Evolutionary conservation across 2,113 vertebrate genomes (phyloP).

Genomic region (Leptosomus discolor): DNA sequence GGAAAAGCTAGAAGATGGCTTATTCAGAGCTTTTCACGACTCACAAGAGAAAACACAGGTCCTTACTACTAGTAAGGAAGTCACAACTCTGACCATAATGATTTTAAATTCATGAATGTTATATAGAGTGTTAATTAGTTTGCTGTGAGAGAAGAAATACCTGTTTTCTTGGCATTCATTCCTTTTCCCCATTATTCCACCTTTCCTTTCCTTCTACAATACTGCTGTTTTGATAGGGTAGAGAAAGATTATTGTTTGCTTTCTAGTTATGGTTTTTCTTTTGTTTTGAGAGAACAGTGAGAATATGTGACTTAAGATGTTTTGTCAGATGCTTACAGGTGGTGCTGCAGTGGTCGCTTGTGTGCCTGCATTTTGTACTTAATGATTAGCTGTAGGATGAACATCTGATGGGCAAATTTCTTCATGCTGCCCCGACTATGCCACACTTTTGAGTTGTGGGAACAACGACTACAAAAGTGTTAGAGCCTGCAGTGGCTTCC

Average conservation of each 20-base stretch:
- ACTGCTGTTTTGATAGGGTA: background rate
- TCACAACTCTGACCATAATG: background rate
- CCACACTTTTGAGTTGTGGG: background rate
- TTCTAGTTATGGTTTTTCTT: background rate
- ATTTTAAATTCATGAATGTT: background rate
- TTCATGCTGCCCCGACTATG: background rate
- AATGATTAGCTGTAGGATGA: background rate
- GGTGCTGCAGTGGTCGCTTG: background rate
- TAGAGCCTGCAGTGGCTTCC: background rate
- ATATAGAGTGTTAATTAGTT: background rate
- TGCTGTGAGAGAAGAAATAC: background rate
- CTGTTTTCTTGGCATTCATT: background rate
- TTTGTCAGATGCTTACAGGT: background rate
- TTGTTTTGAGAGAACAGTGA: background rate
- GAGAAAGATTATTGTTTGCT: background rate
- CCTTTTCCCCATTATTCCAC: background rate
- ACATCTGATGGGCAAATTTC: too few species aligned
- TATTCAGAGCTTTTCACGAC: background rate
- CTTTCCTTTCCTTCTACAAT: background rate
- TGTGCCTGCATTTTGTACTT: background rate
- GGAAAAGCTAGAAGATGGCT: background rate
- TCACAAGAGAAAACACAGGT: background rate
- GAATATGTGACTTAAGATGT: background rate
- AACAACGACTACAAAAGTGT: background rate
- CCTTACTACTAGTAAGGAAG: background rate